Conservation (phyloP, 2,797 vertebrate genomes). For the Melanotaenia pygmaea region DNA sequence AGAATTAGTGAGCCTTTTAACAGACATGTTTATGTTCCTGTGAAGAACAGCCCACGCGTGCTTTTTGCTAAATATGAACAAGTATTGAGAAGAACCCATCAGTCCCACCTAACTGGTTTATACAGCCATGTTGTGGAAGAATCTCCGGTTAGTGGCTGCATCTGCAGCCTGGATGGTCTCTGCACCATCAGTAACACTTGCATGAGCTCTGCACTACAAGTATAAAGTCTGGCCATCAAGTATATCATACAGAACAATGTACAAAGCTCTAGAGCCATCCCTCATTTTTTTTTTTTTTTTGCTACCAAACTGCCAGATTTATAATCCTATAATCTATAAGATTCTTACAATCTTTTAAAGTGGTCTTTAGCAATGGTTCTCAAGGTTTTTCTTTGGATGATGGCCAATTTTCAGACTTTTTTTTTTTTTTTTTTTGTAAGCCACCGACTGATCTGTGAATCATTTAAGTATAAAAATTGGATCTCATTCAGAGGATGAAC, state of each 20-base stretch:
- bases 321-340: too few relatives aligned
- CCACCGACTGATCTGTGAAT: neutral
- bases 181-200: neutral
- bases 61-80: too few relatives aligned
- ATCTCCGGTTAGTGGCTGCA: neutral
- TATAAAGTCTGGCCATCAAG: neutral
- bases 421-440: neutral
- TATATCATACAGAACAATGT: too few relatives aligned
- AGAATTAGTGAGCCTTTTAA: neutral
- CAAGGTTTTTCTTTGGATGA: too few relatives aligned
- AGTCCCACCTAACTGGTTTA: neutral
- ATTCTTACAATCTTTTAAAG: neutral
- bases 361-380: neutral
- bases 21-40: neutral
- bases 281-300: neutral
- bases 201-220: neutral
- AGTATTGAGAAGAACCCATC: neutral
- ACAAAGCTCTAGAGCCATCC: neutral
- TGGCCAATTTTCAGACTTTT: too few relatives aligned
- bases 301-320: neutral
- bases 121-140: neutral
- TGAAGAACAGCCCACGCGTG: too few relatives aligned
- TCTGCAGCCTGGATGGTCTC: neutral
- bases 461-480: neutral
- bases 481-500: neutral